phyloP scores from a whole-genome alignment of 1,140 invertebrate species.

The Dendrolimus punctatus region DNA sequence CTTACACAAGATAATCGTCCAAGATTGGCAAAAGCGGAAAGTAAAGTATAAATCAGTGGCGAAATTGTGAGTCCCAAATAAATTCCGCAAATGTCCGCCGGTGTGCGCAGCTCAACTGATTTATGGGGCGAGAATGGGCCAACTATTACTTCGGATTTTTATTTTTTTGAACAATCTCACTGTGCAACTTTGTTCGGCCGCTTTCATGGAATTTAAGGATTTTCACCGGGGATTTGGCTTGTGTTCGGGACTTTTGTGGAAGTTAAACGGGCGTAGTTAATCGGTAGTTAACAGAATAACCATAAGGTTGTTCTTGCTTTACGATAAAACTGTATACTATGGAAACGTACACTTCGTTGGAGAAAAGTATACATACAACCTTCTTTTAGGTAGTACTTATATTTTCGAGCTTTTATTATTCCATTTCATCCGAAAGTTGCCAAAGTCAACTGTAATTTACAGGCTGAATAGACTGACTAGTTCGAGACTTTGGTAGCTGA shows the following conservation, averaged over 20 bases:
- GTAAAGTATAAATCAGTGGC: slow-evolving; percentile 11
- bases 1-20: no score
- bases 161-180: slow-evolving; percentile 24
- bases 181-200: slow-evolving; percentile 21
- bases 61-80: slow-evolving; percentile 27
- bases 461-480: no score
- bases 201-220: slow-evolving; percentile 28
- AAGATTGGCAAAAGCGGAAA: no score
- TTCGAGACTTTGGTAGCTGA: no score
- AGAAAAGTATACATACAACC: no score
- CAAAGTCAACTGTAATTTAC: no score
- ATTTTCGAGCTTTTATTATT: no score
- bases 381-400: no score
- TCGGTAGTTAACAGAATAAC: not conserved
- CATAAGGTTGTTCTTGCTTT: no score
- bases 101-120: slow-evolving; percentile 43
- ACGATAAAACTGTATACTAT: no score
- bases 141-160: slow-evolving; percentile 61
- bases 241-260: not conserved
- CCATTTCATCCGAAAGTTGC: no score
- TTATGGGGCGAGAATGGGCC: slow-evolving; percentile 56
- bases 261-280: slow-evolving; percentile 1
- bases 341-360: no score
- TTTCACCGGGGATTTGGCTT: slow-evolving; percentile 8
- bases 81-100: slow-evolving; percentile 53